Percentiles rank a stretch among this genome's conserved stretches.
Evolutionary conservation across 2,888 invertebrate species (phyloP).

Genomic region (Linnaemya tessellans): DNA sequence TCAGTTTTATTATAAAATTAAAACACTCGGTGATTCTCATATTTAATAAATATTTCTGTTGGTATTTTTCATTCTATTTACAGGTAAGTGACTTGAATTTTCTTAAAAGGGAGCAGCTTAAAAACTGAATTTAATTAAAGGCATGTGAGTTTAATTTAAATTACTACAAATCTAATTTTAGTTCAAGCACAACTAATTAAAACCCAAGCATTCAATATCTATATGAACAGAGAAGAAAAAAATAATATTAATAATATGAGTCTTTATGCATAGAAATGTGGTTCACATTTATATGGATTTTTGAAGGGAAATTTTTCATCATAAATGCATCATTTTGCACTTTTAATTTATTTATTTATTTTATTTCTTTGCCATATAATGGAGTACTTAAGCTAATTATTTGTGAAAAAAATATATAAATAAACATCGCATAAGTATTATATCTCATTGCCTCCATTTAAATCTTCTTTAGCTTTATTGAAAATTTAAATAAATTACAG

Average conservation of each 20-base stretch:
- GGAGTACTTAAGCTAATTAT: background rate
- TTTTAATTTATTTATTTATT: too few species aligned
- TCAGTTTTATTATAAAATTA: background rate
- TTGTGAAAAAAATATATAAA: background rate
- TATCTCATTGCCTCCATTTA: background rate
- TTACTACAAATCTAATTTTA: background rate
- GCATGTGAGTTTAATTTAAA: conserved; percentile 6
- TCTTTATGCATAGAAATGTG: too few species aligned
- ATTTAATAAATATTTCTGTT: conserved; percentile 8
- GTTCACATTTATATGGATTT: background rate
- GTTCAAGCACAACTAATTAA: background rate
- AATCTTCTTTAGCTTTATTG: conserved; percentile 26
- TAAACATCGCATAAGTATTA: background rate
- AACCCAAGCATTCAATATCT: background rate
- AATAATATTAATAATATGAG: too few species aligned
- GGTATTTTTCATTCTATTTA: conserved; percentile 15
- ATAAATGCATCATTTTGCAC: background rate
- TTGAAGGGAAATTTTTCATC: background rate
- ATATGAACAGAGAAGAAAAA: too few species aligned
- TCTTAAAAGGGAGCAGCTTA: background rate
- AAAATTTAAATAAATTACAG: conserved; percentile 15
- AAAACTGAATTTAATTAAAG: background rate
- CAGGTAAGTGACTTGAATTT: conserved; percentile 26
- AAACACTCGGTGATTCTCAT: background rate
- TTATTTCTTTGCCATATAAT: background rate